Evolutionary conservation across 30 jellyfish, hydroid and myxozoan species (phyloP).

Genomic region (Mastigias papua): DNA sequence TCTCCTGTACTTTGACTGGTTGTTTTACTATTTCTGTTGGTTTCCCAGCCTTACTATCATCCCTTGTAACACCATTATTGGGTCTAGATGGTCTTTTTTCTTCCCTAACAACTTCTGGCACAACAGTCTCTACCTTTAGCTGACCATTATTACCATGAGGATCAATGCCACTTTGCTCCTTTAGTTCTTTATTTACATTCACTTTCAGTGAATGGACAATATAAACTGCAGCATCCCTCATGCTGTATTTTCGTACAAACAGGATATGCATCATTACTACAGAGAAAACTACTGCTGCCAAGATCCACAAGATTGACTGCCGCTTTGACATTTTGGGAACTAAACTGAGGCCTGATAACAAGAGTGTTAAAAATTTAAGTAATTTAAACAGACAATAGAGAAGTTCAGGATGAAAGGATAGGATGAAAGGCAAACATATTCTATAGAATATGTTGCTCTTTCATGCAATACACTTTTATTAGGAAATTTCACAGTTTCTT

Average conservation of each 20-base stretch:
- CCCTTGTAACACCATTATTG: background rate
- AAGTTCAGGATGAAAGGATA: too few relatives aligned
- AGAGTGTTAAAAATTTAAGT: too few relatives aligned
- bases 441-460: too few relatives aligned
- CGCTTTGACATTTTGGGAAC: constrained; percentile 28
- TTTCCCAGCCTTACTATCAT: too few relatives aligned
- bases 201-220: constrained; percentile 51
- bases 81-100: background rate
- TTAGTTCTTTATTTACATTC: constrained; percentile 8
- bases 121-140: constrained; percentile 23
- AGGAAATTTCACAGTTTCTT: too few relatives aligned
- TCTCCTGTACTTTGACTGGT: constrained; percentile 1
- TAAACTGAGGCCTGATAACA: background rate
- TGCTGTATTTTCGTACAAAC: constrained; percentile 37
- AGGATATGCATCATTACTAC: constrained; percentile 33
- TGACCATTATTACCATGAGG: constrained; percentile 55
- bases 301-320: constrained; percentile 14
- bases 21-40: constrained; percentile 4
- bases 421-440: too few relatives aligned
- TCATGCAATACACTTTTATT: too few relatives aligned
- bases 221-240: constrained; percentile 59
- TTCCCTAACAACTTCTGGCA: constrained; percentile 14
- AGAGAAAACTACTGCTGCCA: constrained; percentile 8
- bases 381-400: too few relatives aligned
- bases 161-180: constrained; percentile 1